These are phyloP conservation scores for Acinonyx jubatus DNA, from an alignment of 2,113 vertebrate species.

Conservation along the genomic window DNA sequence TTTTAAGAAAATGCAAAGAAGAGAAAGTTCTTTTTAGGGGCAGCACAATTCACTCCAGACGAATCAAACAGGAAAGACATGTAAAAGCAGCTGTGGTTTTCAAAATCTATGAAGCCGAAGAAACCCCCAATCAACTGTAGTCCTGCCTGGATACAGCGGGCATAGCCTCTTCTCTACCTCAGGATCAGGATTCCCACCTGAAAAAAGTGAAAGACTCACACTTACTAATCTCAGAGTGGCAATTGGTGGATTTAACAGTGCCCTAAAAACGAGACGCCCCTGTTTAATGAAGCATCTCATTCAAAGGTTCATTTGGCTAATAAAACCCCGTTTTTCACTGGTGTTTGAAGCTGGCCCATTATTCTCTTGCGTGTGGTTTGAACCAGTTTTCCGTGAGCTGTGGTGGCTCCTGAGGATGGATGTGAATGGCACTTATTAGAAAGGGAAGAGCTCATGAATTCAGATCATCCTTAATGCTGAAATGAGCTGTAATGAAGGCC, in stretches of 20 bases:
- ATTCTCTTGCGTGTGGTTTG: slow-evolving; percentile 62
- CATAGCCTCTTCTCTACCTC: background rate
- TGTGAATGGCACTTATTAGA: slow-evolving; percentile 46
- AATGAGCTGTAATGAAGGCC: slow-evolving; percentile 67
- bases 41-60: background rate
- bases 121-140: background rate
- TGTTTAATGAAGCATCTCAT: slow-evolving; percentile 62
- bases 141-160: background rate
- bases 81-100: background rate
- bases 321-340: slow-evolving; percentile 60
- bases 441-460: slow-evolving; percentile 61
- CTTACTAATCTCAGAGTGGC: slow-evolving; percentile 44
- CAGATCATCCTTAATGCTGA: slow-evolving; percentile 66
- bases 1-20: slow-evolving; percentile 63
- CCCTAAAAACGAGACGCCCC: slow-evolving; percentile 46
- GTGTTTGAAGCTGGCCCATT: slow-evolving; percentile 71
- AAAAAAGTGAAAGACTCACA: background rate
- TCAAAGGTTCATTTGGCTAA: slow-evolving; percentile 67
- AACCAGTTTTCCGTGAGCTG: slow-evolving; percentile 38
- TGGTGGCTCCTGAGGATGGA: slow-evolving; percentile 56
- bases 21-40: slow-evolving; percentile 35
- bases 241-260: slow-evolving; percentile 50
- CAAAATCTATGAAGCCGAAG: background rate
- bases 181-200: background rate
- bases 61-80: background rate